Percentiles rank a stretch among this genome's conserved stretches.
phyloP scores from a whole-genome alignment of 2,797 vertebrate genomes.

The Coranthus polyacanthus region DNA sequence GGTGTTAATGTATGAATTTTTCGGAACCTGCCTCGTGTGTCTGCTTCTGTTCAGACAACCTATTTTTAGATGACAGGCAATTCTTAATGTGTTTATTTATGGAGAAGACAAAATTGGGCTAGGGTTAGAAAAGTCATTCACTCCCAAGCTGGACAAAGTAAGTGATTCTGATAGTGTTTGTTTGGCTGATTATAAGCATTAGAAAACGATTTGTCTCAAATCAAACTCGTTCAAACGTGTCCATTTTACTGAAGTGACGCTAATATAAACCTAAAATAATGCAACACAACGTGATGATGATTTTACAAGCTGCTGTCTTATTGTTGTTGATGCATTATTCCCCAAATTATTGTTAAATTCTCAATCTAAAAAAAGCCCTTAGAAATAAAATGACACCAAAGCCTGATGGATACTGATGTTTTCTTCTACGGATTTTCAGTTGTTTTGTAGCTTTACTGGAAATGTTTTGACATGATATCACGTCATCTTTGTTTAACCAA shows the following conservation, averaged over 20 bases:
- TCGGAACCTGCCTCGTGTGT: constrained; percentile 15
- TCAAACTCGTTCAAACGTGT: neutral
- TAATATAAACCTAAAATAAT: neutral
- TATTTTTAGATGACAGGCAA: neutral
- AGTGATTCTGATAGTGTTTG: constrained; percentile 15
- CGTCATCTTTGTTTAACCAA: constrained; percentile 33
- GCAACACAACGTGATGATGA: neutral
- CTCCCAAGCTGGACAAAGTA: neutral
- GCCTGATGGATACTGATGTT: constrained; percentile 18
- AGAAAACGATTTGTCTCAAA: neutral
- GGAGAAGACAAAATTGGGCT: too few species aligned
- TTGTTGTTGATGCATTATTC: constrained; percentile 16
- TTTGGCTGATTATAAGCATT: constrained; percentile 3
- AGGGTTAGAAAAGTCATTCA: too few species aligned
- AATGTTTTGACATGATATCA: constrained; percentile 23
- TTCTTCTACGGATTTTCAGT: constrained; percentile 14
- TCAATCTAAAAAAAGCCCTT: neutral
- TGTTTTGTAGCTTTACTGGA: constrained; percentile 16
- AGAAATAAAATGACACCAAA: constrained; percentile 18
- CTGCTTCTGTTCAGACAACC: neutral
- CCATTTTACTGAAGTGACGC: neutral
- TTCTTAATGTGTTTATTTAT: neutral
- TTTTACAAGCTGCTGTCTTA: neutral
- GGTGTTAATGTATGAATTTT: constrained; percentile 3
- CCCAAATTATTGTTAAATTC: neutral